Evolutionary conservation across 2,888 invertebrate genomes (phyloP), one percentile per base, ranked within the genome.

Genomic region (Acrocera orbiculus): DNA sequence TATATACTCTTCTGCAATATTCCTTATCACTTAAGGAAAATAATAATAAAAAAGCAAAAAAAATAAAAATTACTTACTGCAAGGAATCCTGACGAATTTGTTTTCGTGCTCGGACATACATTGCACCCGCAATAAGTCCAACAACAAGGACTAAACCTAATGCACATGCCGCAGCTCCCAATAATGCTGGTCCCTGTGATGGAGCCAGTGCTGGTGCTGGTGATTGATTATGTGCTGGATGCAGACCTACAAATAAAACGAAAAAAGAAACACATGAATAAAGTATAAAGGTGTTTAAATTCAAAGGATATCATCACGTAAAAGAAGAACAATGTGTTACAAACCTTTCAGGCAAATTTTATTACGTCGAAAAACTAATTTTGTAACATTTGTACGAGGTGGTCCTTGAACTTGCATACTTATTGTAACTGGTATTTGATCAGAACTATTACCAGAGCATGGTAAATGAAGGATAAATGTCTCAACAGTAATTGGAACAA

Each of bases 311-410:
- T 16, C 13, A 8, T 7, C 5, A 13, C 4, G 22, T n/a, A 11
- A 6, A 11, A 20, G 6, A 31, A 16, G 15, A n/a, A 26, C 5
- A 26, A 15, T 26, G 4, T 15, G 9, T 8, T 11, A 37, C 33
- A 13, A 20, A 78, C 80, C 79, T 71, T 78, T 76, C 42, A 79
- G 66, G 56, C 89, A 89, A 48, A 86, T 81, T 64, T 87, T 89
- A 59, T 81, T 83, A 43, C 89, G 67, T 50, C 76, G 76, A 62
- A 89, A 79, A 45, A 76, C 70, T 37, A 89, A 66, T 43, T 67
- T 63, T 8, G 79, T 76, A 48, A 76, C 74, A 52, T 77, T 73
- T 56, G 77, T 69, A n/a, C 70, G 67, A 39, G 75, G 71, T 9
- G 73, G 71, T 1, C 75, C 71, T 26, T 77, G 77, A 45, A 89